Evolutionary conservation across 2,113 vertebrate genomes (phyloP).

Genomic region (Albula glossodonta): DNA sequence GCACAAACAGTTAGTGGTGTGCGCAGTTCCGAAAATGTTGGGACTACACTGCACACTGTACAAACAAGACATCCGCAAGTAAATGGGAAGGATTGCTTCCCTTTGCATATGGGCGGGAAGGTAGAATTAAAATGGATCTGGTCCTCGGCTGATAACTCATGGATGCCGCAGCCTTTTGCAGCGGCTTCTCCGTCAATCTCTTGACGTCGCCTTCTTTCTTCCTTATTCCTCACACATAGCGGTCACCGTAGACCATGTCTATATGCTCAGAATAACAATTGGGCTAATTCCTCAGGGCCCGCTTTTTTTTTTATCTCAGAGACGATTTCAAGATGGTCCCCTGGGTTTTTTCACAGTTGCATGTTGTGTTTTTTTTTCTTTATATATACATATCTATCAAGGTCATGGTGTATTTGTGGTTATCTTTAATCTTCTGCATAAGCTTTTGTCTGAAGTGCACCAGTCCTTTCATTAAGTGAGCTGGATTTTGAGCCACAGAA

Average conservation of each 20-base stretch:
- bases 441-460: background rate
- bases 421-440: conserved; percentile 1
- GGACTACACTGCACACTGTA: too few species aligned
- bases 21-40: too few species aligned
- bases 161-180: background rate
- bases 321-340: background rate
- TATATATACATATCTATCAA: background rate
- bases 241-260: background rate
- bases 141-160: background rate
- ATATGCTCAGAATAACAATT: background rate
- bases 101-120: background rate
- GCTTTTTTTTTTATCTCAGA: background rate
- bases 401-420: background rate
- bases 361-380: background rate
- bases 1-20: too few species aligned
- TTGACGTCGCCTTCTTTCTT: background rate
- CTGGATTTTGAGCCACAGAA: background rate
- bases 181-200: background rate
- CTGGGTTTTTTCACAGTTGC: background rate
- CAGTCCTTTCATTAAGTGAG: background rate
- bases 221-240: background rate
- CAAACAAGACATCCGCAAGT: too few species aligned
- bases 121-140: background rate
- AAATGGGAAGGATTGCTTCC: too few species aligned
- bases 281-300: background rate